Evolutionary conservation across 1,140 invertebrate genomes (phyloP).

Genomic region (Aphelinus atriplicis): DNA sequence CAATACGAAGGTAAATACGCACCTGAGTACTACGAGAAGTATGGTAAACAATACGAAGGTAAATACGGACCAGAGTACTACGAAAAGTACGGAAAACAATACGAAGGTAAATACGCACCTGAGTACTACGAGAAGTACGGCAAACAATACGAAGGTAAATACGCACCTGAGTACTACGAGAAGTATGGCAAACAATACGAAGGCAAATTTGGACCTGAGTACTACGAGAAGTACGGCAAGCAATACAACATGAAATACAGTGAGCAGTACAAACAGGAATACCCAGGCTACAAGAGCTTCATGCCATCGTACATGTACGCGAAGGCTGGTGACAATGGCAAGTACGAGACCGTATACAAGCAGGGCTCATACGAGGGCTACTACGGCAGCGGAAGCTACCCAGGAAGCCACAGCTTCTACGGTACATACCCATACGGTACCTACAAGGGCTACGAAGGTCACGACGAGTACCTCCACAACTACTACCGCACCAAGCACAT

Average conservation of each 20-base stretch:
- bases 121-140: neutral
- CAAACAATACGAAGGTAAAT: conserved; percentile 18
- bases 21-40: neutral
- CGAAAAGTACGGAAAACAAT: neutral
- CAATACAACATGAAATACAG: neutral
- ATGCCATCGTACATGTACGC: neutral
- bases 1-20: neutral
- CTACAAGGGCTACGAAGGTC: conserved; percentile 30
- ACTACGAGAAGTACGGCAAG: neutral
- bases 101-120: neutral
- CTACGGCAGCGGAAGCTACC: conserved; percentile 47
- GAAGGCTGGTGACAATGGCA: neutral
- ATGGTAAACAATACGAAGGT: conserved; percentile 34
- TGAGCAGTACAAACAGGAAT: neutral
- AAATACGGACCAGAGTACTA: conserved; percentile 33
- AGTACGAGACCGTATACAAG: neutral
- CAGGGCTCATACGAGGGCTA: conserved; percentile 38
- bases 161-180: neutral
- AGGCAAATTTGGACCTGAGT: conserved; percentile 34
- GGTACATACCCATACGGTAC: conserved; percentile 34
- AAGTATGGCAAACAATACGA: conserved; percentile 30
- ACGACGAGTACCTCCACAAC: conserved; percentile 44
- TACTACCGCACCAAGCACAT: conserved; percentile 53
- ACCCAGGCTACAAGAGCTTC: neutral
- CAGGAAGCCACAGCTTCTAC: conserved; percentile 49